Conservation (phyloP, 2,797 vertebrate species). For the Cheirogaleus major region DNA sequence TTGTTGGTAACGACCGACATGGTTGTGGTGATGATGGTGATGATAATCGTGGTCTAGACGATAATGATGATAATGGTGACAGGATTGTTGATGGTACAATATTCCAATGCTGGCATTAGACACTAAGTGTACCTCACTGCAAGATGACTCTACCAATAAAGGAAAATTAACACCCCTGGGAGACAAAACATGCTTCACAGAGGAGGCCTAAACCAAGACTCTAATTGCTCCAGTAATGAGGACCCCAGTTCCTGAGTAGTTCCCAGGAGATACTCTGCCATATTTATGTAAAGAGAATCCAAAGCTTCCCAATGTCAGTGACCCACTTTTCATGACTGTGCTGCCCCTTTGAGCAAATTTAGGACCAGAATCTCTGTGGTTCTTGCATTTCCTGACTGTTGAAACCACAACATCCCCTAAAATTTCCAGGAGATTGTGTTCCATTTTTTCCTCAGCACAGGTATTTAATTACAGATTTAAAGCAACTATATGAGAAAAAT, state of each 20-base stretch:
- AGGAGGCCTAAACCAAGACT: background rate
- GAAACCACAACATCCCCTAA: background rate
- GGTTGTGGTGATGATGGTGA: background rate
- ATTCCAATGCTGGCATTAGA: background rate
- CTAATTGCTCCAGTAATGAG: slow-evolving; percentile 32
- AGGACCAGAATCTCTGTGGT: background rate
- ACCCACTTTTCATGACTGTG: background rate
- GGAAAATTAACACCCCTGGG: background rate
- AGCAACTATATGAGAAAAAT: background rate
- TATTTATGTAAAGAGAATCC: background rate
- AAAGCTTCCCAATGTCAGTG: background rate
- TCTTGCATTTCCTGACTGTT: background rate
- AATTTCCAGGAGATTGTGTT: background rate
- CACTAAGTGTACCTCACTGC: background rate
- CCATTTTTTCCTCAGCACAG: background rate
- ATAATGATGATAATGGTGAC: background rate
- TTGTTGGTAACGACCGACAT: background rate
- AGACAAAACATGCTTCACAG: background rate
- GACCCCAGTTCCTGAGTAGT: background rate
- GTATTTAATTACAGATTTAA: slow-evolving; percentile 18
- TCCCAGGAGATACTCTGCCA: background rate
- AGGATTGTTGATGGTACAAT: background rate
- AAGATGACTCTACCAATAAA: background rate
- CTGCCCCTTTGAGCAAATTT: background rate
- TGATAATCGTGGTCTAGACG: no score